Evolutionary conservation across 2,797 vertebrate species (phyloP).

Genomic region (Pseudomugil tenellus): DNA sequence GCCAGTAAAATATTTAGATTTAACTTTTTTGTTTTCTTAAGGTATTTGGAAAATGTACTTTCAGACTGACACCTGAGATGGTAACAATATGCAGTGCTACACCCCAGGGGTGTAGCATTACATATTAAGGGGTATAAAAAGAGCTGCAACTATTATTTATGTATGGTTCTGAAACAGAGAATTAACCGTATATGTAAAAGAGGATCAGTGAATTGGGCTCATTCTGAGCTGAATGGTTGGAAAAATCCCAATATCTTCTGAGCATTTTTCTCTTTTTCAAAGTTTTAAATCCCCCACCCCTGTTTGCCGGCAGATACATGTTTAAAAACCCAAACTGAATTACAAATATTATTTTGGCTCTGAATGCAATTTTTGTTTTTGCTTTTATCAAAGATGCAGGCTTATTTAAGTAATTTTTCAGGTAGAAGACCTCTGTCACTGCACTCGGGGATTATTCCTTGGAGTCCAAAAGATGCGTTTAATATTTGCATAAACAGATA

Average conservation of each 20-base stretch:
- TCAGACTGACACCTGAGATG: no score
- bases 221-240: slow-evolving; percentile 18
- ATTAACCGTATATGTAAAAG: not conserved
- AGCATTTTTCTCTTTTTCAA: slow-evolving; percentile 35
- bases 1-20: no score
- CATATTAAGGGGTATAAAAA: not conserved
- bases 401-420: not conserved
- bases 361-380: not conserved
- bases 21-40: no score
- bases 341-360: not conserved
- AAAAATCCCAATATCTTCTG: slow-evolving; percentile 42
- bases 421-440: not conserved
- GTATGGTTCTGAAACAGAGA: not conserved
- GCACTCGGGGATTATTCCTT: not conserved
- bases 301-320: not conserved
- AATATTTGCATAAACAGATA: not conserved
- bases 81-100: no score
- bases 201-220: not conserved
- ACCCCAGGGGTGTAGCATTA: no score
- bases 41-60: no score
- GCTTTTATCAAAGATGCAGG: not conserved
- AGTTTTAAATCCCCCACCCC: slow-evolving; percentile 24
- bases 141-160: not conserved
- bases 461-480: not conserved
- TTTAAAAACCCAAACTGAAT: not conserved